phyloP scores from a whole-genome alignment of 2,888 invertebrate genomes.

The Patella depressa region DNA sequence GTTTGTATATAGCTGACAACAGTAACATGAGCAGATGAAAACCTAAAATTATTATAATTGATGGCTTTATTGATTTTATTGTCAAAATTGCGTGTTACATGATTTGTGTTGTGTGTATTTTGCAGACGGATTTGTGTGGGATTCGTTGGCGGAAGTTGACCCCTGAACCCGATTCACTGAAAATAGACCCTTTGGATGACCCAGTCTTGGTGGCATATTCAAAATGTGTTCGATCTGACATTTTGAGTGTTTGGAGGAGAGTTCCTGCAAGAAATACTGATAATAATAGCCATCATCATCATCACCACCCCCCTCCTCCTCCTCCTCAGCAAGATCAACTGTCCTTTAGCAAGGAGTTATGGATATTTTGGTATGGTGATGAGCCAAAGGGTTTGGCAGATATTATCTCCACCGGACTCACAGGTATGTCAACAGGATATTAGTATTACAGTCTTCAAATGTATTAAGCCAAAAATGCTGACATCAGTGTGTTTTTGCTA shows the following conservation, averaged over 20 bases:
- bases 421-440: constrained; percentile 79
- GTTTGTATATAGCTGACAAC: too few species aligned
- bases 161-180: constrained; percentile 47
- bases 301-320: constrained; percentile 28
- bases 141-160: constrained; percentile 94
- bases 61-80: too few species aligned
- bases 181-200: constrained; percentile 67
- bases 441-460: not conserved
- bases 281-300: constrained; percentile 32
- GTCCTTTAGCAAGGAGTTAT: constrained; percentile 85
- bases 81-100: too few species aligned
- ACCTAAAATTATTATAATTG: too few species aligned
- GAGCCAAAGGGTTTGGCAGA: constrained; percentile 61
- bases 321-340: constrained; percentile 51
- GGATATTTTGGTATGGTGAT: constrained; percentile 99
- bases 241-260: constrained; percentile 98
- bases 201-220: constrained; percentile 72
- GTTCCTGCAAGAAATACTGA: constrained; percentile 73
- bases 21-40: too few species aligned
- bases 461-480: not conserved
- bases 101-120: constrained; percentile 48
- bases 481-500: not conserved
- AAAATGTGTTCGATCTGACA: constrained; percentile 80
- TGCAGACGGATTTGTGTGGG: constrained; percentile 98
- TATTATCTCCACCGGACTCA: constrained; percentile 81